Evolutionary conservation across 1,140 invertebrate species (phyloP), one percentile per base, ranked within the genome.

Genomic region (Drosophila lacertosa): DNA sequence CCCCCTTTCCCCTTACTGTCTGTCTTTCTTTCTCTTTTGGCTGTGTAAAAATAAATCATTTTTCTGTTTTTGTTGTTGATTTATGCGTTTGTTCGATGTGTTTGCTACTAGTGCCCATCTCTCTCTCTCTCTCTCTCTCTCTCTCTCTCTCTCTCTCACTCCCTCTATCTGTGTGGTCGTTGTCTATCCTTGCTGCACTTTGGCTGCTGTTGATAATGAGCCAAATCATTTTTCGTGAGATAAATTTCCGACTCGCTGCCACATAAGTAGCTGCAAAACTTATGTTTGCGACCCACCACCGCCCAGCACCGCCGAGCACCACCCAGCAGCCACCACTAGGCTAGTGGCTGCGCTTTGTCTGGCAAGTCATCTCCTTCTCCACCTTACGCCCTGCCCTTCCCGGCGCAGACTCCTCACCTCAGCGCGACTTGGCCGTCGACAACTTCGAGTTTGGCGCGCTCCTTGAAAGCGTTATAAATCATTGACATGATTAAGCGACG

Each of bases 31-130:
- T 58, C 29, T 13, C 37, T 44, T n/a, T 26, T 26, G 24, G 18
- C 33, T 57, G 66, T 53, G 59, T 48, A 51, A 68, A 77, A 77
- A 88, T 88, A 88, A 88, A 88, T 88, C 82, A 88, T 88, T 88
- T 88, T 88, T 88, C 82, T 88, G 82, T 88, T 88, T 88, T 88
- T 88, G 82, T 88, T 88, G 82, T 88, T 88, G 82, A 88, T 88
- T 88, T 88, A 88, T 88, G 82, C 82, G 66, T 88, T 82, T 88
- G 67, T 88, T 88, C 82, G 82, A 88, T 88, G 82, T 69, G 77
- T 65, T 57, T 40, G 50, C 50, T 50, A 42, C 55, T 70, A 42
- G 54, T 58, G 44, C 57, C 44, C 57, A 65, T 11, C 29, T 13
- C 20, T 29, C 15, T 50, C 24, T 33, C 13, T 37, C 9, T 33